Evolutionary conservation across 2,113 vertebrate genomes (phyloP).

Genomic region (Cervus canadensis): DNA sequence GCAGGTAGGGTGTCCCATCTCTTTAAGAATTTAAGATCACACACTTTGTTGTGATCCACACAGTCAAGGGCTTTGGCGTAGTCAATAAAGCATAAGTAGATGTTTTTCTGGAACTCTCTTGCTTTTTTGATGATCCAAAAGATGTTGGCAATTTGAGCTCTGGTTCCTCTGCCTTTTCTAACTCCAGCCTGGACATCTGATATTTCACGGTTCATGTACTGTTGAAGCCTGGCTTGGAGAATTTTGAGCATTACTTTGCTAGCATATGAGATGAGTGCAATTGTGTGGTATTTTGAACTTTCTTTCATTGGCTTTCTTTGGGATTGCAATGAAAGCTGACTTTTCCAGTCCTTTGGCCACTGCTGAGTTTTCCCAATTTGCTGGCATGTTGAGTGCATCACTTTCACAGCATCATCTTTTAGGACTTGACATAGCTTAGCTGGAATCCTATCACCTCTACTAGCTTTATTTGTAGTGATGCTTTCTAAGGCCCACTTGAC

Average conservation of each 20-base stretch:
- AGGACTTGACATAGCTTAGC: not conserved
- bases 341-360: not conserved
- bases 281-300: not conserved
- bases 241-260: not conserved
- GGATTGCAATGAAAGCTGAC: not conserved
- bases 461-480: not conserved
- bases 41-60: not conserved
- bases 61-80: not conserved
- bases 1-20: not conserved
- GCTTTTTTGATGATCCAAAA: not conserved
- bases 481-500: not conserved
- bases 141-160: not conserved
- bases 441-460: not conserved
- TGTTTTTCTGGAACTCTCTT: not conserved
- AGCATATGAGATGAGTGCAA: not conserved
- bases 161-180: not conserved
- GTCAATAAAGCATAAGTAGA: not conserved
- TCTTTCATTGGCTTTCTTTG: not conserved
- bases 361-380: not conserved
- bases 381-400: not conserved
- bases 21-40: not conserved
- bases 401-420: not conserved
- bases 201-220: not conserved
- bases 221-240: not conserved
- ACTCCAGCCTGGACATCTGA: not conserved